These are phyloP conservation scores for Notamacropus eugenii DNA, from an alignment of 2,797 vertebrate species.

Conservation along the genomic window DNA sequence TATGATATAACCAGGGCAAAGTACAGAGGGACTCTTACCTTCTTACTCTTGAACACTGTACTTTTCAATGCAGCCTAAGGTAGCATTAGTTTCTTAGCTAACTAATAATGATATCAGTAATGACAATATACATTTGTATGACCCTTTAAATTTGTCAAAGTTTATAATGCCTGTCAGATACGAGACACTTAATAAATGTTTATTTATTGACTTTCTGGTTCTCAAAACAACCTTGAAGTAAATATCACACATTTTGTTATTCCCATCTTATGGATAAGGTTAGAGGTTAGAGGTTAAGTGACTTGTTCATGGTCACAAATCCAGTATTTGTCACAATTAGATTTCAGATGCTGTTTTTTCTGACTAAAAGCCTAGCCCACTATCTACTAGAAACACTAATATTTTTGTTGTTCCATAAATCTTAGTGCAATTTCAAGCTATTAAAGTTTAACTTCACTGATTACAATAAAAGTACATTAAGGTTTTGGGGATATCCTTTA, in stretches of 20 bases:
- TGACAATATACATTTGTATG: neutral
- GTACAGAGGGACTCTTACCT: neutral
- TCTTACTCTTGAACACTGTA: neutral
- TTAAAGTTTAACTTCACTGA: neutral
- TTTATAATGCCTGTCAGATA: neutral
- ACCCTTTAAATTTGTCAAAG: neutral
- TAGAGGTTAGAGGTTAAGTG: neutral
- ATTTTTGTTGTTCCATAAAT: neutral
- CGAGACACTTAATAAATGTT: neutral
- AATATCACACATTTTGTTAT: neutral
- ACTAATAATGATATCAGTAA: too few relatives aligned
- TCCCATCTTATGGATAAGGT: neutral
- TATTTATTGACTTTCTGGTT: neutral
- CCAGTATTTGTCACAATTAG: neutral
- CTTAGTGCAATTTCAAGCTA: neutral
- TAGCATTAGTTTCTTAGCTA: neutral
- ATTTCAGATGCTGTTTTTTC: neutral
- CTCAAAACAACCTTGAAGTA: neutral
- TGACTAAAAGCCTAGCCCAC: neutral
- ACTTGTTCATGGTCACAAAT: neutral
- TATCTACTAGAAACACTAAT: neutral
- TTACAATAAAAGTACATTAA: neutral
- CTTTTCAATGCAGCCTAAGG: neutral
- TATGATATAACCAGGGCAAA: neutral
- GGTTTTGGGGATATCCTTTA: neutral